These are phyloP conservation scores for Trilocha varians DNA, from an alignment of 2,888 invertebrate species.

Conservation along the genomic window DNA sequence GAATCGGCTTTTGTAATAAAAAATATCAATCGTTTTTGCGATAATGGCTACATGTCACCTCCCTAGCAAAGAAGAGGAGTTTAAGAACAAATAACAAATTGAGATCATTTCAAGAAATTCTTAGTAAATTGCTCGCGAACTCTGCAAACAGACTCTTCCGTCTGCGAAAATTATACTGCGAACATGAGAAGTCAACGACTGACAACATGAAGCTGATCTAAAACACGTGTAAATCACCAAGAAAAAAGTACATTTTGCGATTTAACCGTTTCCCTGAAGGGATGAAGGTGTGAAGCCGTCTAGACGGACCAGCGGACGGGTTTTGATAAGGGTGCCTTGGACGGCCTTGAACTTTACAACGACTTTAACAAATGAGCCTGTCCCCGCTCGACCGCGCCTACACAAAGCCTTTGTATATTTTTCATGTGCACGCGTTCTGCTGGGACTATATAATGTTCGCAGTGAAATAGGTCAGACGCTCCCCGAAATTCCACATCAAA, in stretches of 20 bases:
- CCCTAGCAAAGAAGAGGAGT: slow-evolving; percentile 7
- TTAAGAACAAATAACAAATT: slow-evolving; percentile 9
- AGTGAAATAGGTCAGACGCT: slow-evolving; percentile 21
- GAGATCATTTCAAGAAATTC: slow-evolving; percentile 4
- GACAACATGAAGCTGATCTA: slow-evolving; percentile 4
- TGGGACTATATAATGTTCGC: not conserved
- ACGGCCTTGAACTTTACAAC: slow-evolving; percentile 65
- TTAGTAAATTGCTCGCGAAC: not conserved
- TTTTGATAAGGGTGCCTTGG: slow-evolving; percentile 65
- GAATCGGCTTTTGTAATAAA: not conserved
- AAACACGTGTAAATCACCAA: slow-evolving; percentile 18
- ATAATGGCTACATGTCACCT: slow-evolving; percentile 1
- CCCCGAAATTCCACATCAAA: slow-evolving; percentile 20
- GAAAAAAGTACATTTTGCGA: slow-evolving; percentile 41
- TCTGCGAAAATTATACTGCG: not conserved
- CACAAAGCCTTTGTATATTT: slow-evolving; percentile 13
- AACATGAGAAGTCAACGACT: slow-evolving; percentile 1
- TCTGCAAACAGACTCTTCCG: not conserved
- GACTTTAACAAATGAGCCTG: slow-evolving; percentile 64
- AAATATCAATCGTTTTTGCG: not conserved
- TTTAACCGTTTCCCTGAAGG: slow-evolving; percentile 54
- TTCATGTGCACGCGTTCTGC: not conserved
- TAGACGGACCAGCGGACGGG: slow-evolving; percentile 67
- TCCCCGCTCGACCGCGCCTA: slow-evolving; percentile 20
- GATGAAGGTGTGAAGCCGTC: slow-evolving; percentile 66